A percentile compares a stretch with the other conserved stretches of the same genome.
Conservation (phyloP, 2,888 invertebrate genomes). For the Stratiomys singularior region DNA sequence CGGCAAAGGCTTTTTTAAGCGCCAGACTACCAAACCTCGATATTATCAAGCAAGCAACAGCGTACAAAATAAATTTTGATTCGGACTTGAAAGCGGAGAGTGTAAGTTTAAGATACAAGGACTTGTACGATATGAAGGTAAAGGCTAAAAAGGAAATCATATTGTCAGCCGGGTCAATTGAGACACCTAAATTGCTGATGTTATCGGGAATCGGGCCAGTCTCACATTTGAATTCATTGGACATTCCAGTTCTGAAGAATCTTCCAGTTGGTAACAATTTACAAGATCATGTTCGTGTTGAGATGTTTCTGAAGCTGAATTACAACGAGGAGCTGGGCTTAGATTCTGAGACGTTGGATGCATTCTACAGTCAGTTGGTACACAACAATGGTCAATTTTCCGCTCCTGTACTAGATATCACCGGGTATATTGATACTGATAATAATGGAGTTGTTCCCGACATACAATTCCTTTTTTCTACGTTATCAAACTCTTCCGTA, state of each 20-base stretch:
- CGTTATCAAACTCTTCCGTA: background rate
- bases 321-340: background rate
- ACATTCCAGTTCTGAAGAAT: slow-evolving; percentile 66
- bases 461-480: background rate
- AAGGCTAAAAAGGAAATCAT: slow-evolving; percentile 20
- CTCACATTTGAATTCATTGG: slow-evolving; percentile 73
- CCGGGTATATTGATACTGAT: background rate
- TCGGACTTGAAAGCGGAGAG: slow-evolving; percentile 64
- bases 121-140: background rate
- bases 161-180: slow-evolving; percentile 53
- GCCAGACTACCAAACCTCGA: slow-evolving; percentile 64
- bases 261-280: slow-evolving; percentile 16
- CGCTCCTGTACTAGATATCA: background rate
- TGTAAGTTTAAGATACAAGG: slow-evolving; percentile 57
- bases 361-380: slow-evolving; percentile 2
- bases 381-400: background rate
- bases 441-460: background rate
- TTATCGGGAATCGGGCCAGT: slow-evolving; percentile 82
- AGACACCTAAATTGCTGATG: slow-evolving; percentile 86
- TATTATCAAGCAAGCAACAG: slow-evolving; percentile 67
- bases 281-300: background rate
- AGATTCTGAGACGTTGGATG: slow-evolving; percentile 38
- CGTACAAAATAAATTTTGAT: slow-evolving; percentile 67
- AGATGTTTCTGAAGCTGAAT: background rate
- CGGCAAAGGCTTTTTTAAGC: slow-evolving; percentile 70